Conservation (phyloP, 92 coral and sea anemone genomes). For the Phymanthus crucifer region DNA sequence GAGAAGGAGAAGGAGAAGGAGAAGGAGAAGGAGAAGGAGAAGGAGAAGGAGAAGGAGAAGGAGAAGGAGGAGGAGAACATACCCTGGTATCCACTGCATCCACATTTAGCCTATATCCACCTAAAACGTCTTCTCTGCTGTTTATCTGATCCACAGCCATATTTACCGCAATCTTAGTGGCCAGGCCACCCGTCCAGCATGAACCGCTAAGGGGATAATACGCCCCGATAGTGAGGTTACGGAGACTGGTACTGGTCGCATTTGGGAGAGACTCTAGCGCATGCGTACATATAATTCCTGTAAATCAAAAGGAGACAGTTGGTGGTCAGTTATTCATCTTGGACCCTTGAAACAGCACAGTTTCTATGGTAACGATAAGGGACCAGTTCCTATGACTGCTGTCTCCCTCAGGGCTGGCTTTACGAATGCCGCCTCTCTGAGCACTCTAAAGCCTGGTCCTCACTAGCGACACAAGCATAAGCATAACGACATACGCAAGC, state of each 20-base stretch:
- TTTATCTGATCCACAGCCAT: constrained; percentile 61
- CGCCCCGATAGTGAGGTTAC: constrained; percentile 55
- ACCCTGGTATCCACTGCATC: constrained; percentile 55
- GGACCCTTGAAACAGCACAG: background rate
- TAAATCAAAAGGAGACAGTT: background rate
- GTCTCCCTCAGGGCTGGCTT: no score
- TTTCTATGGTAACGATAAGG: background rate
- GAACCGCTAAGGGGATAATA: constrained; percentile 53
- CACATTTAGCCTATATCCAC: constrained; percentile 47
- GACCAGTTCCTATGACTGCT: background rate
- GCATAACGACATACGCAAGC: no score
- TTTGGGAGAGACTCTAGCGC: background rate
- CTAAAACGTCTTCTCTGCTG: constrained; percentile 41
- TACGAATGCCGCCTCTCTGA: no score
- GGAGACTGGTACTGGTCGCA: background rate
- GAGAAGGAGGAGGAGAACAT: no score
- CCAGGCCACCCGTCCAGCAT: constrained; percentile 63
- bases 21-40: no score
- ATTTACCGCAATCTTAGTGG: constrained; percentile 38
- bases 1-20: background rate
- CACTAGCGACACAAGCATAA: no score
- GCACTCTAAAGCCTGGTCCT: no score
- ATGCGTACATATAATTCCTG: background rate
- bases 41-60: no score
- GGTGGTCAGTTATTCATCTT: background rate